Conservation (phyloP, 2,888 invertebrate genomes). For the Callosobruchus maculatus region DNA sequence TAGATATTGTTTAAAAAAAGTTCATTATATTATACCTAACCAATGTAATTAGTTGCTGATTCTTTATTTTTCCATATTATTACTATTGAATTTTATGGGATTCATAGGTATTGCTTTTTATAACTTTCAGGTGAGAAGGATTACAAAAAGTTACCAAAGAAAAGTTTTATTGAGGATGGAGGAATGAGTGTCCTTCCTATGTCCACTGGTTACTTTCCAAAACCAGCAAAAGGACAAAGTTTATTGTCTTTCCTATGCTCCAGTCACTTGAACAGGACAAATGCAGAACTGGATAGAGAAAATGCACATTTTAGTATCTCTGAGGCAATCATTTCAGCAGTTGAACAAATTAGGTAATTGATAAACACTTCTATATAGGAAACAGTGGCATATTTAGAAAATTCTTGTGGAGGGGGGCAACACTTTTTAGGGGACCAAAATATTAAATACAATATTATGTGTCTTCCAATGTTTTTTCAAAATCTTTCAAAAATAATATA, state of each 20-base stretch:
- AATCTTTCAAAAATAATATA: too few species aligned
- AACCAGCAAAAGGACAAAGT: constrained; percentile 65
- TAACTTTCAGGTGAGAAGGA: constrained; percentile 47
- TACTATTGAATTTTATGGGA: too few species aligned
- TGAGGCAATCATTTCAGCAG: constrained; percentile 79
- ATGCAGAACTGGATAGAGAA: constrained; percentile 77
- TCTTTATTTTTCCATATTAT: too few species aligned
- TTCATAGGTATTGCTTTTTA: not conserved
- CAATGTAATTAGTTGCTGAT: too few species aligned
- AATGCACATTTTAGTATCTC: constrained; percentile 84
- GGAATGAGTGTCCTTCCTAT: constrained; percentile 58
- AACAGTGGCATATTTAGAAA: too few species aligned
- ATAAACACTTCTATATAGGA: constrained; percentile 3
- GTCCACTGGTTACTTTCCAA: constrained; percentile 60
- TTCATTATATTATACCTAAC: too few species aligned
- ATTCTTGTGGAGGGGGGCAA: too few species aligned
- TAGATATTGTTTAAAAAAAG: too few species aligned
- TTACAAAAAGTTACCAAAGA: constrained; percentile 49
- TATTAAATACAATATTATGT: too few species aligned
- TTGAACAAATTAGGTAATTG: constrained; percentile 63
- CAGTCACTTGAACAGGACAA: constrained; percentile 64
- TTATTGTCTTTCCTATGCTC: constrained; percentile 70
- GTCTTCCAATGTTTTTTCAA: too few species aligned
- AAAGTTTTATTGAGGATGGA: constrained; percentile 59
- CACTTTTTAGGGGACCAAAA: too few species aligned